Evolutionary conservation across 2,888 invertebrate species (phyloP).

Genomic region (Tipula vernalis): DNA sequence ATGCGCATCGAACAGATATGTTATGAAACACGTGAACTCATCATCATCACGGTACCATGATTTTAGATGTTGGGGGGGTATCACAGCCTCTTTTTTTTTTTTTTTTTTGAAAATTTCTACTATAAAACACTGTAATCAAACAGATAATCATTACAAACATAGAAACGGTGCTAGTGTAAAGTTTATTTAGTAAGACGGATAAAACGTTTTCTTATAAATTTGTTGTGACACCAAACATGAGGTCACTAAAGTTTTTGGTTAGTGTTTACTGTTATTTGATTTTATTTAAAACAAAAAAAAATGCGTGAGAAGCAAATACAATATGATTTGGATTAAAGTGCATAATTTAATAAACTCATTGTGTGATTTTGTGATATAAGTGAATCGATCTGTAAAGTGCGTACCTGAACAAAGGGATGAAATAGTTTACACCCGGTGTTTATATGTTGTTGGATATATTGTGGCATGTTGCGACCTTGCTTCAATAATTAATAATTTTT

Average conservation of each 20-base stretch:
- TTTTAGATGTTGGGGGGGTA: background rate
- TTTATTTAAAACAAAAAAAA: background rate
- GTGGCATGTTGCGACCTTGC: background rate
- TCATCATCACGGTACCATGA: background rate
- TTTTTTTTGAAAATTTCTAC: background rate
- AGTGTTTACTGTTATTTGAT: conserved; percentile 21
- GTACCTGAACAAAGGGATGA: background rate
- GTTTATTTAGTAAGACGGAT: background rate
- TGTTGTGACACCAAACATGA: conserved; percentile 23
- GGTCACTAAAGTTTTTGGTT: conserved; percentile 36
- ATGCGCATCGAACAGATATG: background rate
- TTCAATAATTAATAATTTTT: background rate
- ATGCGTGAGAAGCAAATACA: background rate
- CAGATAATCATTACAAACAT: background rate
- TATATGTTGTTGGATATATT: background rate
- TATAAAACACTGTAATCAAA: background rate
- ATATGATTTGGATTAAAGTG: conserved; percentile 9
- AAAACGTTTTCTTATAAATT: background rate
- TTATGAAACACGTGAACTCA: background rate
- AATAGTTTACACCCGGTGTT: background rate
- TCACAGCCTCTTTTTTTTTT: background rate
- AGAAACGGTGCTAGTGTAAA: background rate
- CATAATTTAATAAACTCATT: background rate
- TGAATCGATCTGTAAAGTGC: background rate
- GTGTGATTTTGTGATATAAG: background rate